Evolutionary conservation across 2,797 vertebrate species (phyloP).

Genomic region (Lacerta viridis): DNA sequence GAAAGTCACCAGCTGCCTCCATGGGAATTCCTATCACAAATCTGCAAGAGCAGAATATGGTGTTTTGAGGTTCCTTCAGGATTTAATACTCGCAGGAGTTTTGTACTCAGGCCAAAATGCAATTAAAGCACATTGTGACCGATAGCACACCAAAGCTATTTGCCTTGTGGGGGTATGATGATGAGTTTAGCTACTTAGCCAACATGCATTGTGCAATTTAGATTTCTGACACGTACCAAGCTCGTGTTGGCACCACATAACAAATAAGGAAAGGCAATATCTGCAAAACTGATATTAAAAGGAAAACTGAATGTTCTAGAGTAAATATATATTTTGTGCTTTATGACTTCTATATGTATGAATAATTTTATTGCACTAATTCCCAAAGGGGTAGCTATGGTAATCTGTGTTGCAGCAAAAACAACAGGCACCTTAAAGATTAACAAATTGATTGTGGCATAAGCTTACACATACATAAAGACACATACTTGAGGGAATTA

Average conservation of each 20-base stretch:
- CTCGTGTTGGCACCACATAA: background rate
- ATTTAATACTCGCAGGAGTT: background rate
- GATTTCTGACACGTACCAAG: background rate
- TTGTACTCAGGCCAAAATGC: background rate
- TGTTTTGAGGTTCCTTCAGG: no score
- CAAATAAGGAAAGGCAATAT: background rate
- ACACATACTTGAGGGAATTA: background rate
- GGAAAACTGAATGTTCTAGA: background rate
- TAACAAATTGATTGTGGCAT: background rate
- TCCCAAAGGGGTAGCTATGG: background rate
- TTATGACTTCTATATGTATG: conserved; percentile 1
- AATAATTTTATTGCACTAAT: conserved; percentile 15
- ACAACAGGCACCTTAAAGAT: background rate
- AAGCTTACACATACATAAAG: no score
- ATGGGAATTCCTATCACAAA: no score
- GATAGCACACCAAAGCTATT: background rate
- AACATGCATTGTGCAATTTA: background rate
- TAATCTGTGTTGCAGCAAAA: background rate
- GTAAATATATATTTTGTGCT: background rate
- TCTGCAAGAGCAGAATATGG: no score
- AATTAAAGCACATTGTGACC: background rate
- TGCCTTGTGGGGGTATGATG: background rate
- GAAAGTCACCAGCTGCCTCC: no score
- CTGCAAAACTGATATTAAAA: background rate
- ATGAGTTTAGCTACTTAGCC: background rate